Base-by-base conservation (phyloP, 2,113 vertebrate genomes). In the Echinops telfairi region DNA sequence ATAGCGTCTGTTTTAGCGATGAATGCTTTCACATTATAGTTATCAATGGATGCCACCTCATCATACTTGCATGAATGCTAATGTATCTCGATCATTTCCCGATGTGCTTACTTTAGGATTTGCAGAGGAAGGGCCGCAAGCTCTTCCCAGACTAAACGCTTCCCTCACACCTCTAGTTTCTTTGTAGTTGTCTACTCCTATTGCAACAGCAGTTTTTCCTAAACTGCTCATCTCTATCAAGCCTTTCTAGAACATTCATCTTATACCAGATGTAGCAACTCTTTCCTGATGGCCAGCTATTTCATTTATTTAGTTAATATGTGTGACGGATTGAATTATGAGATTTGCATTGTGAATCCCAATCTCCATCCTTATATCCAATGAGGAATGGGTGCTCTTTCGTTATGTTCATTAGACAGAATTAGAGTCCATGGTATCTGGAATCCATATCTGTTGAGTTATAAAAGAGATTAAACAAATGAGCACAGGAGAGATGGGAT, bases 261-360 rank as follows among this genome's bases (percentile, higher is more conserved):
- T 86, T 85, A 79, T 1, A 77, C 70, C 38, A 89, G 83, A 79
- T 93, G 77, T 53, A 91, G 83, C 27, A 92, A 84, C 89, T 86
- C 83, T 89, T 90, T 92, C 89, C 77, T 96, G 40, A 40, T 40
- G 40, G 4, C 40, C 40, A 7, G 40, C 40, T 75, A 83, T 64
- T 75, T 92, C 68, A 88, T 88, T 95, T 36, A 70, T 91, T 87
- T 92, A 29, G 7, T 2, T 90, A 94, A 93, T 57, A 81, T 70
- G 31, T 70, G 66, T 16, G 31, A 70, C 16, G 12, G 66, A n/a
- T 70, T 70, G 66, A 70, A 70, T 70, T 31, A 70, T 70, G 31
- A 70, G 31, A 31, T 70, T 15, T n/a, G 66, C 15, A 27, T 70
- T n/a, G 29, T 70, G 31, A 70, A 70, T 70, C 66, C 66, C 16